phyloP scores from a whole-genome alignment of 1,140 invertebrate species.

The Aethina tumida region DNA sequence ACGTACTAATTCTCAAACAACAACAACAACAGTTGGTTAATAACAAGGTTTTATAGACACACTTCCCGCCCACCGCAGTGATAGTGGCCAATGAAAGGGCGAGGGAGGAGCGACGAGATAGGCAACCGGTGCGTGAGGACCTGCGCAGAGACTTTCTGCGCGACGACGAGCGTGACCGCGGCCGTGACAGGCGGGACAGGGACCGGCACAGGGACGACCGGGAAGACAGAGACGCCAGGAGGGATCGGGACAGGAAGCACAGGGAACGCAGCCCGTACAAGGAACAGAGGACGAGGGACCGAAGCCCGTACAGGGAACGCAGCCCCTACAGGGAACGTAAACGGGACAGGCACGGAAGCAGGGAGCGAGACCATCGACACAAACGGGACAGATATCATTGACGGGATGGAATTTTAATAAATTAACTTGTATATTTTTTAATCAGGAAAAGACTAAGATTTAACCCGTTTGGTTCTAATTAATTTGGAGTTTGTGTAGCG shows the following conservation, averaged over 20 bases:
- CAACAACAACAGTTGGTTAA: constrained; percentile 3
- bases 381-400: constrained; percentile 17
- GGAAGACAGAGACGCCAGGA: constrained; percentile 14
- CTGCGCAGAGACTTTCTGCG: constrained; percentile 1
- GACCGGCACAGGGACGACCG: constrained; percentile 13
- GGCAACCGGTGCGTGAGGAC: constrained; percentile 16
- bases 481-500: too few species aligned
- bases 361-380: constrained; percentile 15
- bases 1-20: constrained; percentile 18
- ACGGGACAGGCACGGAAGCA: constrained; percentile 10
- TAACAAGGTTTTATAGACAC: constrained; percentile 17
- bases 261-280: constrained; percentile 17
- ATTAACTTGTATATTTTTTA: too few species aligned
- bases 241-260: constrained; percentile 15
- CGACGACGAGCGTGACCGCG: constrained; percentile 20
- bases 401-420: too few species aligned
- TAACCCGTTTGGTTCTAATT: too few species aligned
- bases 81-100: constrained; percentile 34
- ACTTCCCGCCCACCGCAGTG: constrained; percentile 28
- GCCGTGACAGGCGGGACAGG: constrained; percentile 9
- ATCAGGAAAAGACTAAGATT: too few species aligned
- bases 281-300: constrained; percentile 24
- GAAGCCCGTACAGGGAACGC: constrained; percentile 13
- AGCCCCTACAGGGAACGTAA: constrained; percentile 5
- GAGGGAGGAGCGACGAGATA: constrained; percentile 36